Evolutionary conservation across 2,888 invertebrate genomes (phyloP).

Genomic region (Taenaris catops): DNA sequence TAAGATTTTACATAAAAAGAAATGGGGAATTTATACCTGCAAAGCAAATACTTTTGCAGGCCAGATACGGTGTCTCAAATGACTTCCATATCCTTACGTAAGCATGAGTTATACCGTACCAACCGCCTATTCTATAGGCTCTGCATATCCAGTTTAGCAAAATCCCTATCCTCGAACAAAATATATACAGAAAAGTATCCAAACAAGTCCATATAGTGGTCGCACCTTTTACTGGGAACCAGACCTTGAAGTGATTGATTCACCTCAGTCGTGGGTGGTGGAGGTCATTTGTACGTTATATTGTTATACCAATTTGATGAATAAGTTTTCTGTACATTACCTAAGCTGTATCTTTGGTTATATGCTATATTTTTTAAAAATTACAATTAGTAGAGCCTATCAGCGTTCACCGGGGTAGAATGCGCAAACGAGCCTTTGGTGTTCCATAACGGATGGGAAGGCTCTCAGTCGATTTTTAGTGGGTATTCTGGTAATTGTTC

Average conservation of each 20-base stretch:
- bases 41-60: no score
- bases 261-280: conserved; percentile 53
- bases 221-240: conserved; percentile 50
- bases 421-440: no score
- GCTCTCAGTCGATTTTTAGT: no score
- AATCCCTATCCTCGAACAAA: conserved; percentile 27
- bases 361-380: no score
- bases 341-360: no score
- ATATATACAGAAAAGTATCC: conserved; percentile 12
- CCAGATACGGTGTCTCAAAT: no score
- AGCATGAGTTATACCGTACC: conserved; percentile 6
- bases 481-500: no score
- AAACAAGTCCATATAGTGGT: conserved; percentile 35
- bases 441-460: no score
- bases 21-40: no score
- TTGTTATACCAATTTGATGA: conserved; percentile 32
- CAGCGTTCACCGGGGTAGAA: no score
- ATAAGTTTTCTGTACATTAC: conserved; percentile 23
- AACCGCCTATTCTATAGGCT: conserved; percentile 5
- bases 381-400: no score
- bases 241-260: conserved; percentile 67
- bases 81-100: conserved; percentile 10
- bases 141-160: conserved; percentile 27
- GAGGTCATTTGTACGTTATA: conserved; percentile 40
- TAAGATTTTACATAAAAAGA: no score